Conservation (phyloP, 2,113 vertebrate genomes). For the Ahaetulla prasina region DNA sequence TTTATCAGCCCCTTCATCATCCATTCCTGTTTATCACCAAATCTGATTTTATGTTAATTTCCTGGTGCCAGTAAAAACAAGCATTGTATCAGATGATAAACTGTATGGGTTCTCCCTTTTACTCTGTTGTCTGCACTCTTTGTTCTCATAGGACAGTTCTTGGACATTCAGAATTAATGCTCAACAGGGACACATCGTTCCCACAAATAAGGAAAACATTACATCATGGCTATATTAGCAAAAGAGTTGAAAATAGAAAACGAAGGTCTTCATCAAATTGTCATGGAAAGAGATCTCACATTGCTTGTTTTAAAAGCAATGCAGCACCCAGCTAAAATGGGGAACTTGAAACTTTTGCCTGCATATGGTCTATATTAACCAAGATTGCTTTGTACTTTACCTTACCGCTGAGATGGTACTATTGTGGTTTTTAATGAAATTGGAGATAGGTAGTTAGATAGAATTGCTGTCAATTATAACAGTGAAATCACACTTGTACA, state of each 20-base stretch:
- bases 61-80: neutral
- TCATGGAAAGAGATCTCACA: neutral
- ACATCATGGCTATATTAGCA: fast-evolving
- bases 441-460: neutral
- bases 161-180: neutral
- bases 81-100: fast-evolving
- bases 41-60: conserved; percentile 14
- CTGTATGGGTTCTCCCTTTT: neutral
- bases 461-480: too few relatives aligned
- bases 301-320: neutral
- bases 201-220: neutral
- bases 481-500: too few relatives aligned
- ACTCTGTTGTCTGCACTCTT: neutral
- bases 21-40: too few relatives aligned
- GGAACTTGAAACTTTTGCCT: neutral
- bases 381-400: neutral
- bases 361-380: neutral
- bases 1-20: neutral
- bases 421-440: neutral
- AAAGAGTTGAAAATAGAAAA: neutral
- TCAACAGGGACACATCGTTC: conserved; percentile 34
- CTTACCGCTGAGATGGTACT: neutral
- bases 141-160: neutral
- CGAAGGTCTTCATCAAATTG: neutral
- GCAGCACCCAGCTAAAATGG: neutral